phyloP scores from a whole-genome alignment of 2,113 vertebrate genomes.

The Oryzias javanicus region DNA sequence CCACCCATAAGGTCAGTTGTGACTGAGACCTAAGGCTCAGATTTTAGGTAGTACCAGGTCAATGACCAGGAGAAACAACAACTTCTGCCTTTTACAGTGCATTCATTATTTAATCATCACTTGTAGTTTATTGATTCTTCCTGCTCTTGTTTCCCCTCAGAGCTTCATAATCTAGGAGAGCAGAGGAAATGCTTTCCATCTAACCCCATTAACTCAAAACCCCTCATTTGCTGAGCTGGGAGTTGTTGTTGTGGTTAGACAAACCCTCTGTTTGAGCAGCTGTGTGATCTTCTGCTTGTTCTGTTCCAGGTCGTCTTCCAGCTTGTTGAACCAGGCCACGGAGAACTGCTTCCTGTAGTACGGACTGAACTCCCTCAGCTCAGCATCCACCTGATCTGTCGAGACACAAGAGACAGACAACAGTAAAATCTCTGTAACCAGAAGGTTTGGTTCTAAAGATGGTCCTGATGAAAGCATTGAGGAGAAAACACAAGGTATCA shows the following conservation, averaged over 20 bases:
- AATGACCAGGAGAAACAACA: not conserved
- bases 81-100: not conserved
- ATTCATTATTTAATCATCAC: constrained; percentile 1
- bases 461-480: too few relatives aligned
- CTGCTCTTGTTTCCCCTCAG: not conserved
- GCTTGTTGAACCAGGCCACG: constrained; percentile 79
- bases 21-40: too few relatives aligned
- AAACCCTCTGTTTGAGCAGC: constrained; percentile 84
- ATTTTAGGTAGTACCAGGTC: too few relatives aligned
- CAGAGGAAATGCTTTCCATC: not conserved
- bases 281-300: constrained; percentile 73
- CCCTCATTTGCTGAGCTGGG: too few relatives aligned
- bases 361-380: constrained; percentile 81
- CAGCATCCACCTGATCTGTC: constrained; percentile 81
- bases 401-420: not conserved
- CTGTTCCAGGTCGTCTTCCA: constrained; percentile 85
- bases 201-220: not conserved
- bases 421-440: not conserved
- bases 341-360: constrained; percentile 85
- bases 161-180: not conserved
- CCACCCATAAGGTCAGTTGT: too few relatives aligned
- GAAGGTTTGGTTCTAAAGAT: too few relatives aligned
- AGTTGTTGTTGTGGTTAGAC: not conserved
- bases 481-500: too few relatives aligned
- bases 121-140: not conserved